Base-by-base conservation (phyloP, 2,797 vertebrate genomes). In the Urophycis tenuis region DNA sequence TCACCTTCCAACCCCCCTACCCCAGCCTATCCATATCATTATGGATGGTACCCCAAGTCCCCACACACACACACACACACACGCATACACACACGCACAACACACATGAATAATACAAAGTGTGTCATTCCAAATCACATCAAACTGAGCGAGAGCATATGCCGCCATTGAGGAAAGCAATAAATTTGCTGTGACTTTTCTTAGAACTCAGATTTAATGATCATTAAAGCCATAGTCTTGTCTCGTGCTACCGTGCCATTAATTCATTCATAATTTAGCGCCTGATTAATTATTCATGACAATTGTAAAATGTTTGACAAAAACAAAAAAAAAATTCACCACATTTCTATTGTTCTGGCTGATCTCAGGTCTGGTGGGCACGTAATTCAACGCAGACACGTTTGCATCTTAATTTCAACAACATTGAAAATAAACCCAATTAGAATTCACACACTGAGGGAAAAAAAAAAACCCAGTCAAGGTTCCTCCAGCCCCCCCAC, bases 221-320 rank as follows among this genome's bases (percentile, higher is more conserved):
- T 69, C 64, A 25, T 64, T 8, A n/a, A n/a, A 10, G 17, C 30
- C 11, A 14, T 7, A 14, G 31, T 74, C 35, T 31, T 71, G 25
- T n/a, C 31, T 12, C 1, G 74, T 41, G 73, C 71, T 74, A 74
- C 78, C 71, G 72, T 72, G 39, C 19, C 19, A 79, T 77, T 17
- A 2, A 64, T 25, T 8, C 14, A 82, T 85, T 8, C 78, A 82
- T 86, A 78, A 86, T 84, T 84, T 45, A 86, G 39, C 78, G 3
- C 3, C 25, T 35, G 0, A 74, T 81, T 22, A 22, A 74, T 83
- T 78, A 84, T 83, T 85, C 31, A 89, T 75, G 9, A 64, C n/a
- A 70, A 79, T 0, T 15, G 32, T 80, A 80, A 71, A 32, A 41
- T 7, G 33, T 34, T 34, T 3, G 33, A 36, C 79, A 33, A 81